A percentile compares a stretch with the other conserved stretches of the same genome.
phyloP scores from a whole-genome alignment of 2,113 vertebrate species.

The Capreolus pygargus region DNA sequence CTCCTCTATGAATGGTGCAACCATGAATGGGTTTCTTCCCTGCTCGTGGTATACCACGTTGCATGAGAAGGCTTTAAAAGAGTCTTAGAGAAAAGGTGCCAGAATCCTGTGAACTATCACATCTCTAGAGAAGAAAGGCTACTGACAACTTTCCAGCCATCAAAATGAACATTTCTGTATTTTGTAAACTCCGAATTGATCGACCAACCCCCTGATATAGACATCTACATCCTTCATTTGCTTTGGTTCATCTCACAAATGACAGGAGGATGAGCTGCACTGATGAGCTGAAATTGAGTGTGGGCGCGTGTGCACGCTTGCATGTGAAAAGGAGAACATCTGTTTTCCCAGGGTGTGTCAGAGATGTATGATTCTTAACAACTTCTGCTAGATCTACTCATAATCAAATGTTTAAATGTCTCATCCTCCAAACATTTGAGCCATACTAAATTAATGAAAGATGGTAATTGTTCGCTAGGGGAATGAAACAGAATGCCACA shows the following conservation, averaged over 20 bases:
- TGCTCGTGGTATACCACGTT: not conserved
- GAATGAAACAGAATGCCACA: not conserved
- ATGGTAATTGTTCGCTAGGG: not conserved
- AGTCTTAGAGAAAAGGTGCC: not conserved
- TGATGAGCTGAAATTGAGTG: not conserved
- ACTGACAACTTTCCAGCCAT: not conserved
- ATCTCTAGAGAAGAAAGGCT: constrained; percentile 29
- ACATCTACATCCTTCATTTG: not conserved
- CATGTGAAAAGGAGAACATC: not conserved
- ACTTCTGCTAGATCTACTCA: not conserved
- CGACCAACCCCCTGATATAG: not conserved
- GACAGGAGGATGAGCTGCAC: not conserved
- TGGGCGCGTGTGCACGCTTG: not conserved
- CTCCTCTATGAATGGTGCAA: not conserved
- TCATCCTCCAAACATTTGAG: constrained; percentile 37
- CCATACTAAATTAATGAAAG: constrained; percentile 20
- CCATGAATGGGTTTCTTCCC: not conserved
- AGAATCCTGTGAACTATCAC: not conserved
- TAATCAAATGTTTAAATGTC: not conserved
- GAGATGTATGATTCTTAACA: not conserved
- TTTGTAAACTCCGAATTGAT: not conserved
- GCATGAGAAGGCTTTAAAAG: not conserved
- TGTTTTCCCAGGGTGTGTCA: not conserved
- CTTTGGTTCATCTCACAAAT: constrained; percentile 11
- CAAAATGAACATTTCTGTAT: not conserved